Base-by-base conservation (phyloP, 2,888 invertebrate genomes). In the Drosophila formosana region DNA sequence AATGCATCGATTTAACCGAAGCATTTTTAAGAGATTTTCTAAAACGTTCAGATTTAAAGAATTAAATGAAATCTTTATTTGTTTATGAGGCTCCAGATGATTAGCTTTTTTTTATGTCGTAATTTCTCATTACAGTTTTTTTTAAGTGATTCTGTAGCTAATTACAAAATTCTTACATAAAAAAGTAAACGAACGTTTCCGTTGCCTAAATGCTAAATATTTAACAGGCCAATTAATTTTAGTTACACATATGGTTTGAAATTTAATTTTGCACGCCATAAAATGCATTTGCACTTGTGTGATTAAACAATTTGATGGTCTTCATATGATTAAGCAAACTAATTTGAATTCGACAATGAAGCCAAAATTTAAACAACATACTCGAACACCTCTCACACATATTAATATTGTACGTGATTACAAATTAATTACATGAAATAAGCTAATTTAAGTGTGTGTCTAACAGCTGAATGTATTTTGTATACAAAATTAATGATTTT, bases 381-480 rank as follows among this genome's bases (percentile, higher is more conserved):
- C 46, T 56, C 45, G 30, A 50, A 50, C 28, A 13, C 13, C 7
- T 39, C 11, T 45, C 57, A 68, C 26, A 50, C n/a, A 66, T n/a
- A 37, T 46, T 26, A 28, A 28, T 18, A 53, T 11, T 53, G 53
- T 53, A 41, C 18, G 41, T 41, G 13, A 50, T 43, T 26, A 26
- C 26, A 30, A 50, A 32, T 25, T 28, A 45, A 53, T 61, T 23
- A 34, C 46, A 32, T 57, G 49, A 25, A 41, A 6, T 49, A 43
- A 49, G 25, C 28, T 72, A 75, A 75, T 57, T 66, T 62, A 43
- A 66, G 58, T 49, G 62, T 78, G 65, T 77, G 70, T 69, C 69
- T 76, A 77, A 75, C 75, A 57, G 53, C 34, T 77, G 72, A 68
- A 75, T 75, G 77, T 77, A 50, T 41, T 47, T 46, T 46, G 46